phyloP scores from a whole-genome alignment of 1,140 invertebrate species.

The Episyrphus balteatus region DNA sequence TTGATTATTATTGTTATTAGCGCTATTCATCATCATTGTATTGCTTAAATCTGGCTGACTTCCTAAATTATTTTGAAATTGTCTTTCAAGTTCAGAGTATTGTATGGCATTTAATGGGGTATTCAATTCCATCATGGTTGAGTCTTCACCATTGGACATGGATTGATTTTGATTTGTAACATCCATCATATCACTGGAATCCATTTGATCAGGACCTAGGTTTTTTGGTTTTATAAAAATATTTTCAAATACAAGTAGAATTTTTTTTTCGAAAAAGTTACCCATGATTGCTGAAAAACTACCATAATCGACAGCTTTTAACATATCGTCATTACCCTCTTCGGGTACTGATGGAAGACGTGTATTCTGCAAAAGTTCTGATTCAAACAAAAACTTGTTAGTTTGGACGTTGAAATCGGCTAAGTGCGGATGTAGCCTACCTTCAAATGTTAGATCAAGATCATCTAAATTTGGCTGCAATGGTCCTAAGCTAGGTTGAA shows the following conservation, averaged over 20 bases:
- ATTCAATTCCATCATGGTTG: constrained; percentile 33
- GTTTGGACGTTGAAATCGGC: not conserved
- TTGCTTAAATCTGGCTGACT: too few species aligned
- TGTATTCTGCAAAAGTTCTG: constrained; percentile 25
- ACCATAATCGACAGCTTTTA: constrained; percentile 31
- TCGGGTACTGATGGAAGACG: constrained; percentile 45
- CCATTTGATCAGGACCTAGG: constrained; percentile 24
- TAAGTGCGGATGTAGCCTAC: constrained; percentile 36
- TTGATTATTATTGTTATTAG: not conserved
- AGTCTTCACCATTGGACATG: constrained; percentile 12
- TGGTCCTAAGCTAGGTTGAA: constrained; percentile 93
- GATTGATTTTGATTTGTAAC: constrained; percentile 7
- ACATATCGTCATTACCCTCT: constrained; percentile 36
- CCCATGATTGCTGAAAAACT: constrained; percentile 19
- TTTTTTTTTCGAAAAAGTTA: not conserved
- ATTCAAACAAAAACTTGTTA: not conserved
- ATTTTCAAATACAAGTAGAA: not conserved
- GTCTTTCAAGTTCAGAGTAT: constrained; percentile 22
- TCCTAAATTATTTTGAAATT: constrained; percentile 9
- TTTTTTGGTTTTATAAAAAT: not conserved
- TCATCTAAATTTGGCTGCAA: constrained; percentile 95
- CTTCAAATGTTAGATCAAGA: constrained; percentile 76
- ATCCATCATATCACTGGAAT: constrained; percentile 22
- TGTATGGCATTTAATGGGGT: constrained; percentile 22
- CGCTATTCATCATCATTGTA: too few species aligned